Percentiles rank a stretch among this genome's conserved stretches.
Evolutionary conservation across 1,140 invertebrate genomes (phyloP).

Genomic region (Caenorhabditis inopinata): DNA sequence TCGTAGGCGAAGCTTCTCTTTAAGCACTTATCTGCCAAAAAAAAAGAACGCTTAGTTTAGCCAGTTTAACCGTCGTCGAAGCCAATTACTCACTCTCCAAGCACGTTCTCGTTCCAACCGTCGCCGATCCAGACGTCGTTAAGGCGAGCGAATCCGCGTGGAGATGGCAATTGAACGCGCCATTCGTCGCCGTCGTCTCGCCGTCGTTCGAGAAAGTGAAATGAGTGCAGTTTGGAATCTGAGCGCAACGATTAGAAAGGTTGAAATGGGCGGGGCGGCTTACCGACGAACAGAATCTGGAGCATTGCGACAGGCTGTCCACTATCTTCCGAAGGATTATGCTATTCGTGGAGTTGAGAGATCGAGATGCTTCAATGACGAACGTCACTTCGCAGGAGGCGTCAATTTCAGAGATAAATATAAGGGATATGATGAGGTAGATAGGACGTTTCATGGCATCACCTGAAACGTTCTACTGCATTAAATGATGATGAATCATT

Average conservation of each 20-base stretch:
- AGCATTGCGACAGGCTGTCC: neutral
- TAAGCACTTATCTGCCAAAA: neutral
- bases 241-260: neutral
- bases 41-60: neutral
- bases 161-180: neutral
- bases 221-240: neutral
- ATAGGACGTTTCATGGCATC: conserved; percentile 7
- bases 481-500: too few species aligned
- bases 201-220: neutral
- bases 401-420: neutral
- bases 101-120: conserved; percentile 7
- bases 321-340: neutral
- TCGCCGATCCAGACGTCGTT: neutral
- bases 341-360: neutral
- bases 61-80: neutral
- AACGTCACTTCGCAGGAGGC: neutral
- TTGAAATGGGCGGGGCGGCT: neutral
- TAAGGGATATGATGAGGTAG: neutral
- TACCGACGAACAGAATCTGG: neutral
- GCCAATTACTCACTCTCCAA: neutral
- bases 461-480: too few species aligned
- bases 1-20: conserved; percentile 5
- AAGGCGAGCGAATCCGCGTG: neutral
- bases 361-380: neutral
- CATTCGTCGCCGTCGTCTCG: neutral